A percentile compares a stretch with the other conserved stretches of the same genome.
These are phyloP conservation scores for Apamea sordens DNA, from an alignment of 2,888 invertebrate species.

Conservation along the genomic window DNA sequence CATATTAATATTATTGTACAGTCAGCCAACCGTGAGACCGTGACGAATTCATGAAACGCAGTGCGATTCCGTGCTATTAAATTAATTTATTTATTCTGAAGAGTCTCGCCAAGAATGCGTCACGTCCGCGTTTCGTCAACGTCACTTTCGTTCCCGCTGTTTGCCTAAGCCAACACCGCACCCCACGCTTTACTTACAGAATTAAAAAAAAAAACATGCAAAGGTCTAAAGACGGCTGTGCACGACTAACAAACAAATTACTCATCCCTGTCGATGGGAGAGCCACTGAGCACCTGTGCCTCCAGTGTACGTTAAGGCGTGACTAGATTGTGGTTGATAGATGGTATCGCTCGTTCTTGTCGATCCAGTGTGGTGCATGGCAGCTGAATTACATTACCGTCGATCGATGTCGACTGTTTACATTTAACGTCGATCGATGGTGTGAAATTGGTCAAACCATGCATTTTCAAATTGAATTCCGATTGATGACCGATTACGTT, in stretches of 20 bases:
- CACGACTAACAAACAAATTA: slow-evolving; percentile 73
- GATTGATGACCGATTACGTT: background rate
- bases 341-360: background rate
- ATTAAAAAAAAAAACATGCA: slow-evolving; percentile 67
- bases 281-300: slow-evolving; percentile 62
- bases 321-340: slow-evolving; percentile 13
- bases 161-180: slow-evolving; percentile 69
- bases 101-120: slow-evolving; percentile 7
- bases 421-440: background rate
- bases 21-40: background rate
- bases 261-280: slow-evolving; percentile 65
- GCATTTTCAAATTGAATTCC: slow-evolving; percentile 1
- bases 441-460: background rate
- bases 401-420: background rate
- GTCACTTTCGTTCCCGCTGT: slow-evolving; percentile 47
- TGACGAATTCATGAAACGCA: slow-evolving; percentile 17
- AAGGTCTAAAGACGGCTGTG: slow-evolving; percentile 87
- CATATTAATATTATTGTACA: background rate
- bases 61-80: background rate
- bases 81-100: slow-evolving; percentile 16
- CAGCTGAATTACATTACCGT: background rate
- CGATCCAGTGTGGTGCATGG: background rate
- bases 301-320: slow-evolving; percentile 39
- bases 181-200: slow-evolving; percentile 72
- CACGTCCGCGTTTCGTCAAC: slow-evolving; percentile 27